Conservation (phyloP, 2,888 invertebrate genomes). For the Griposia aprilina region DNA sequence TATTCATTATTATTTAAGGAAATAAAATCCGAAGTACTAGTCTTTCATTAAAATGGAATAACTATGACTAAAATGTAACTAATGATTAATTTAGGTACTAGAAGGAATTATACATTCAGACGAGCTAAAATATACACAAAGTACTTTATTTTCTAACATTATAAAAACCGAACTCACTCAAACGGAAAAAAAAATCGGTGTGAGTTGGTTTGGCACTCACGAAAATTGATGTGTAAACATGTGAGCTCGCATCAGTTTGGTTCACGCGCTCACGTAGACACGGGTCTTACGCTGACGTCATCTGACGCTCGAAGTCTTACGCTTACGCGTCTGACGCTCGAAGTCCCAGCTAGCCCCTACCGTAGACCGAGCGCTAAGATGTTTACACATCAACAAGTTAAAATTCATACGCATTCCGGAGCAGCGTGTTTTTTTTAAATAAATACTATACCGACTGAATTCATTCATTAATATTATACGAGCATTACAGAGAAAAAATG, state of each 20-base stretch:
- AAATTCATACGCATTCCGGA: not conserved
- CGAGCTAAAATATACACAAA: slow-evolving; percentile 44
- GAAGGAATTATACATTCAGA: slow-evolving; percentile 33
- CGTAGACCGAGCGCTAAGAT: too few species aligned
- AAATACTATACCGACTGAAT: not conserved
- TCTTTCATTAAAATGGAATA: slow-evolving; percentile 40
- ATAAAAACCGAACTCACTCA: not conserved
- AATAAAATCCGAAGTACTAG: slow-evolving; percentile 40
- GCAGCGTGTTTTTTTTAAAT: not conserved
- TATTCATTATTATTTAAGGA: slow-evolving; percentile 18
- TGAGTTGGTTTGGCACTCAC: too few species aligned
- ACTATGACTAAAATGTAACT: slow-evolving; percentile 32
- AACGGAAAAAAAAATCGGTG: slow-evolving; percentile 5
- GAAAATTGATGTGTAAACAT: too few species aligned
- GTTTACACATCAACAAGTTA: too few species aligned
- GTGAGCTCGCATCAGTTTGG: too few species aligned
- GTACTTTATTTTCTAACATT: slow-evolving; percentile 14
- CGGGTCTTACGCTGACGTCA: too few species aligned
- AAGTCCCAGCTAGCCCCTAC: too few species aligned
- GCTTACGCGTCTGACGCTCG: too few species aligned
- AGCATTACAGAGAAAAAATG: slow-evolving; percentile 31
- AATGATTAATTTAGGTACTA: slow-evolving; percentile 13
- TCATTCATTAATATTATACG: slow-evolving; percentile 22
- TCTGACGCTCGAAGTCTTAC: too few species aligned
- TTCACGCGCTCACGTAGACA: too few species aligned